Conservation (phyloP, 2,888 invertebrate genomes). For the Neoascia interrupta region DNA sequence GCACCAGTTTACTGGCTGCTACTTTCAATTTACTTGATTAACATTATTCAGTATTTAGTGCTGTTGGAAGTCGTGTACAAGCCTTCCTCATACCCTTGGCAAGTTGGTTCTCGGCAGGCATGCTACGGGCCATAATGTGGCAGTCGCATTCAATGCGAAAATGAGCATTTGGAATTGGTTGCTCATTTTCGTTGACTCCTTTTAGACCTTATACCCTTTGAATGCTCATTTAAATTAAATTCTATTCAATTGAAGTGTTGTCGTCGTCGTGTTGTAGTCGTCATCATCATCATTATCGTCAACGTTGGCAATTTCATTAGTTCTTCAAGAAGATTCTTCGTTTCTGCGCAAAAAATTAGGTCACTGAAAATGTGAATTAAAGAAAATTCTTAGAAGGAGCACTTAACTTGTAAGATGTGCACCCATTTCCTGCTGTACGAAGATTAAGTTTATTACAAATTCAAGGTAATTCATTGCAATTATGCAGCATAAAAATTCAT, state of each 20-base stretch:
- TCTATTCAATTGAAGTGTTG: conserved; percentile 51
- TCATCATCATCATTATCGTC: not conserved
- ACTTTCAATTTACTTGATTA: conserved; percentile 66
- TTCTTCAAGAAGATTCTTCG: conserved; percentile 10
- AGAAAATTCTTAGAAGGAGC: conserved; percentile 31
- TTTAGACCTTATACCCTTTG: conserved; percentile 45
- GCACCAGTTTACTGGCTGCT: conserved; percentile 50
- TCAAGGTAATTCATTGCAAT: conserved; percentile 18
- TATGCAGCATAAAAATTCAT: too few relatives aligned
- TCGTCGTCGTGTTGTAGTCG: conserved; percentile 14
- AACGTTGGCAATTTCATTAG: conserved; percentile 36
- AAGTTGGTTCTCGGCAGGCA: too few relatives aligned
- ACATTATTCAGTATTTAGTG: conserved; percentile 58
- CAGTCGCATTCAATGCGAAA: conserved; percentile 8
- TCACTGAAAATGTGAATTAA: conserved; percentile 42
- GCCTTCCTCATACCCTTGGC: not conserved
- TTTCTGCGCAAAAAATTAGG: conserved; percentile 42
- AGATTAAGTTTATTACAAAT: conserved; percentile 26
- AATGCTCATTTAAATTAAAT: conserved; percentile 61
- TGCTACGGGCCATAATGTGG: too few relatives aligned
- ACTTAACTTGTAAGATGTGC: not conserved
- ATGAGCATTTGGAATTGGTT: conserved; percentile 31
- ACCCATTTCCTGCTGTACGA: not conserved
- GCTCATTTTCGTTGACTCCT: conserved; percentile 52
- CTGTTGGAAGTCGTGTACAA: conserved; percentile 24